phyloP scores from a whole-genome alignment of 2,113 vertebrate species.

The Sorex araneus region DNA sequence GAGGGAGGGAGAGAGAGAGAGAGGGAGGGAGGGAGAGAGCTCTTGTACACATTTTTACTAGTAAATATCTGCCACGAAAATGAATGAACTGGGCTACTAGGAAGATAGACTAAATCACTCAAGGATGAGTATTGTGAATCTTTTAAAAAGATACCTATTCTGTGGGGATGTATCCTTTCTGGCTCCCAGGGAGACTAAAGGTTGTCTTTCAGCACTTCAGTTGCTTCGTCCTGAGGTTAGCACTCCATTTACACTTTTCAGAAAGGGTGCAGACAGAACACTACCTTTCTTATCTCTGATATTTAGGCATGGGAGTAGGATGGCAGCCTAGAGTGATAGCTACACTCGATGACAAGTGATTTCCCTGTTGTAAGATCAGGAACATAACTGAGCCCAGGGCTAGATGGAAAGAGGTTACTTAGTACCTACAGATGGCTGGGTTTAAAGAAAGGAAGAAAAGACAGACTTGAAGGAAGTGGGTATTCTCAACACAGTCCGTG shows the following conservation, averaged over 20 bases:
- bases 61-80: constrained; percentile 24
- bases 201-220: constrained; percentile 40
- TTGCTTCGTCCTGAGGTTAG: not conserved
- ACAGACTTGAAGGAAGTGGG: not conserved
- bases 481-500: not conserved
- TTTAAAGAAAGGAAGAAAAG: not conserved
- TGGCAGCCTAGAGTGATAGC: not conserved
- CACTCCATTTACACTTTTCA: constrained; percentile 24
- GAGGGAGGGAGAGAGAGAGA: too few species aligned
- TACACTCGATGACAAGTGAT: constrained; percentile 49
- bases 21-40: too few species aligned
- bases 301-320: constrained; percentile 9
- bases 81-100: not conserved
- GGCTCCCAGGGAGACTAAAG: not conserved
- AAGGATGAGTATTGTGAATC: not conserved
- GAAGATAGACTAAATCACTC: not conserved
- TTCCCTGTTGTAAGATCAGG: constrained; percentile 49
- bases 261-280: constrained; percentile 46
- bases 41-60: not conserved
- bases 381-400: not conserved
- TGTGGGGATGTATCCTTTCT: not conserved
- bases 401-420: constrained; percentile 31
- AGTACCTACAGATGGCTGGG: not conserved
- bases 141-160: constrained; percentile 24
- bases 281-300: constrained; percentile 38